A percentile compares a stretch with the other conserved stretches of the same genome.
Conservation (phyloP, 2,888 invertebrate species). For the Rhorus exstirpatorius region DNA sequence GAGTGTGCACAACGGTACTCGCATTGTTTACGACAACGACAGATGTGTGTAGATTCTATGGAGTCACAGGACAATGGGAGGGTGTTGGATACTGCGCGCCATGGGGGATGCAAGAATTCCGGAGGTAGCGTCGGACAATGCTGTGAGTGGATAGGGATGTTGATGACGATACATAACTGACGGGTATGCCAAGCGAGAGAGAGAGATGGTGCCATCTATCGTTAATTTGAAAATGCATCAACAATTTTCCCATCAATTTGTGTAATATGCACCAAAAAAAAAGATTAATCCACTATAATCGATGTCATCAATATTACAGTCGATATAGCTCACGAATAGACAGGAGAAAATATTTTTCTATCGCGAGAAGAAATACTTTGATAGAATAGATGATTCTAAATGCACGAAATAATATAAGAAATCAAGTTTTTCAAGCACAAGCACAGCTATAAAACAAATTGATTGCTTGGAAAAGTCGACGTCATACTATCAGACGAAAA, state of each 20-base stretch:
- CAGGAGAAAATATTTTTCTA: no score
- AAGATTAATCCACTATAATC: no score
- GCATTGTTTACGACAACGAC: slow-evolving; percentile 59
- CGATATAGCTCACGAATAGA: no score
- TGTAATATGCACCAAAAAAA: no score
- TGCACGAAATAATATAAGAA: no score
- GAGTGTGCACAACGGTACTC: slow-evolving; percentile 4
- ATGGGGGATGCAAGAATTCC: slow-evolving; percentile 26
- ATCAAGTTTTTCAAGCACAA: no score
- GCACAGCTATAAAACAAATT: no score
- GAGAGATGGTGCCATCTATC: background rate
- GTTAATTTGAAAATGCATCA: background rate
- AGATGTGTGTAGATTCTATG: slow-evolving; percentile 36
- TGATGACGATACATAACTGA: slow-evolving; percentile 17
- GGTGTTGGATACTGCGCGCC: slow-evolving; percentile 5
- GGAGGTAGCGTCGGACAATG: slow-evolving; percentile 6
- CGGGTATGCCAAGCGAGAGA: background rate
- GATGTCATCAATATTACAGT: no score
- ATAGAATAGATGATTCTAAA: no score
- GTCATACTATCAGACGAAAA: no score
- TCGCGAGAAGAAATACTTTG: no score
- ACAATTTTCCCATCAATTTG: background rate
- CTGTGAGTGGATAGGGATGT: slow-evolving; percentile 13
- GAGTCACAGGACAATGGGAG: slow-evolving; percentile 49
- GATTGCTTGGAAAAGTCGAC: no score